Conservation (phyloP, 2,113 vertebrate species). For the Sorex fumeus region DNA sequence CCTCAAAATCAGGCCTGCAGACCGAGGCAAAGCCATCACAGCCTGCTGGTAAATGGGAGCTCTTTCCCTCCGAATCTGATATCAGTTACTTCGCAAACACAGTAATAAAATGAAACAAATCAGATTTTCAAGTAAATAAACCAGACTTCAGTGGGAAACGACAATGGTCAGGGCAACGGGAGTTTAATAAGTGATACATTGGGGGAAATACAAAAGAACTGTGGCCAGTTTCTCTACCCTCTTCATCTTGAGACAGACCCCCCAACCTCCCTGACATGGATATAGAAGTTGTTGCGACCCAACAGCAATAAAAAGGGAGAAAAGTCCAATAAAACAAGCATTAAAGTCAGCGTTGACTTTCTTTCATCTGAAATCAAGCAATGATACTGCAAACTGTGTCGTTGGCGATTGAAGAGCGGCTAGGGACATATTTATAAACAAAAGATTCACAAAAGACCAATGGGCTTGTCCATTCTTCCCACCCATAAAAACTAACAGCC, state of each 20-base stretch:
- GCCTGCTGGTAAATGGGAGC: constrained; percentile 94
- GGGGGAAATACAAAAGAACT: constrained; percentile 80
- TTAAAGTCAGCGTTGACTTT: background rate
- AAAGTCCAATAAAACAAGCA: constrained; percentile 23
- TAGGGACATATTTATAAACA: background rate
- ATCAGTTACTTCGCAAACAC: constrained; percentile 94
- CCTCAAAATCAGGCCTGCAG: constrained; percentile 92
- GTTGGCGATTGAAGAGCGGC: background rate
- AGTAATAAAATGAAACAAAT: constrained; percentile 97
- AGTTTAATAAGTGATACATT: constrained; percentile 91
- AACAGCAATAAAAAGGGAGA: background rate
- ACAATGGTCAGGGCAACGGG: constrained; percentile 93
- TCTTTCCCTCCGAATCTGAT: constrained; percentile 93
- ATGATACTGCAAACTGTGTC: background rate
- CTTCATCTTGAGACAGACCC: constrained; percentile 38
- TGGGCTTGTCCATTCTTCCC: background rate
- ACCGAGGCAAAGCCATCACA: constrained; percentile 92
- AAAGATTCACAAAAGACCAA: constrained; percentile 54
- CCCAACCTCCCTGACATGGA: background rate
- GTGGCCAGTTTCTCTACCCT: constrained; percentile 2
- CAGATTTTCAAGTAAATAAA: constrained; percentile 96
- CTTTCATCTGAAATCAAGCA: background rate
- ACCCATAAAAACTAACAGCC: background rate
- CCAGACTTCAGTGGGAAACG: constrained; percentile 92
- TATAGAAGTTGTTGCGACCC: constrained; percentile 36